Conservation (phyloP, 2,797 vertebrate species). For the Dendrocincla tyrannina region DNA sequence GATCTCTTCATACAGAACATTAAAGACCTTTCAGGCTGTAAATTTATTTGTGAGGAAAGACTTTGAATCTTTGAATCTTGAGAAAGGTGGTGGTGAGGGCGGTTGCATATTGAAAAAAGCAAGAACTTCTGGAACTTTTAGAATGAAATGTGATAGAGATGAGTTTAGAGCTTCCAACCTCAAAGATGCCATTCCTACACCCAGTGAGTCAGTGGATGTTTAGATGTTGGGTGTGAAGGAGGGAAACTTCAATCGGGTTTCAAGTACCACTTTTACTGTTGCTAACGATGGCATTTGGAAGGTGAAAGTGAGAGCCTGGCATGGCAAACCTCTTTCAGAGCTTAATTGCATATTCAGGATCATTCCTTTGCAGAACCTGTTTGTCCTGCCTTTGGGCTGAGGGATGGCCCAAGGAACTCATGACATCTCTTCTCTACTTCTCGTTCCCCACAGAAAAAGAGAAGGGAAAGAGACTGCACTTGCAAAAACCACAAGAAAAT, state of each 20-base stretch:
- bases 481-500: background rate
- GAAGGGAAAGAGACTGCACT: background rate
- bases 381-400: background rate
- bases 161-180: background rate
- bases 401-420: background rate
- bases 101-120: background rate
- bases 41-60: background rate
- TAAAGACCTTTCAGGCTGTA: background rate
- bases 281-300: background rate
- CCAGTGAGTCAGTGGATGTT: background rate
- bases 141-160: background rate
- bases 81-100: fast-evolving
- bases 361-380: background rate
- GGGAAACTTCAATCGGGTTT: background rate
- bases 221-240: background rate
- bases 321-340: background rate
- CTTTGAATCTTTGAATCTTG: too few relatives aligned
- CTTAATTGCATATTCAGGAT: background rate
- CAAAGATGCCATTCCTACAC: background rate
- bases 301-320: background rate
- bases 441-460: background rate
- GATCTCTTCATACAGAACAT: background rate
- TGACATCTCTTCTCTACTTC: background rate
- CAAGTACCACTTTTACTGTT: background rate
- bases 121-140: background rate